Evolutionary conservation across 2,797 vertebrate species (phyloP).

Genomic region (Bradypodion pumilum): DNA sequence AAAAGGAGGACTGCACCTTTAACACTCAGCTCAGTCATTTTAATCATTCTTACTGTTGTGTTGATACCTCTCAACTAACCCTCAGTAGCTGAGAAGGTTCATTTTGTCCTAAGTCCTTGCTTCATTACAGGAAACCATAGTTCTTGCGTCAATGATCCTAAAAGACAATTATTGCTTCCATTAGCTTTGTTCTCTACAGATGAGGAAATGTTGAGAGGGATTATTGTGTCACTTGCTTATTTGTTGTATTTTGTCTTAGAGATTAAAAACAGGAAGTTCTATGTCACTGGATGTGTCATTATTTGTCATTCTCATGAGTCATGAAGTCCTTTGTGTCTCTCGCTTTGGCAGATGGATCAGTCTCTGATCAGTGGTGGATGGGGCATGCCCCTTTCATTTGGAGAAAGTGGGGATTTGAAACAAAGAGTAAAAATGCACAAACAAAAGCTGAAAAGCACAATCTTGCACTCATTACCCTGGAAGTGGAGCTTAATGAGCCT

Average conservation of each 20-base stretch:
- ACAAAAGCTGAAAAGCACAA: neutral
- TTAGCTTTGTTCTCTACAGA: conserved; percentile 43
- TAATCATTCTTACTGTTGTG: conserved; percentile 65
- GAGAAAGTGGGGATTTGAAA: conserved; percentile 16
- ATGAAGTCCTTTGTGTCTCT: conserved; percentile 81
- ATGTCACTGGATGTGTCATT: conserved; percentile 45
- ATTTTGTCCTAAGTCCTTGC: conserved; percentile 43
- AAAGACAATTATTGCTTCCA: neutral
- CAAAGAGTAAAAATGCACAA: conserved; percentile 1
- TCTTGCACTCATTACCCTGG: neutral
- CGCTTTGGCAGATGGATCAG: conserved; percentile 73
- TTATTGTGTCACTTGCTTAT: conserved; percentile 53
- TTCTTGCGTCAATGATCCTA: neutral
- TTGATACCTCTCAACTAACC: conserved; percentile 70
- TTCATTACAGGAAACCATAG: conserved; percentile 38
- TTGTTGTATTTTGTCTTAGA: conserved; percentile 56
- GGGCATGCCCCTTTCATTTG: no score
- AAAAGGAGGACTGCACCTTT: conserved; percentile 73
- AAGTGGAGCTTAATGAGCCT: neutral
- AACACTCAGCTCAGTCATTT: conserved; percentile 64
- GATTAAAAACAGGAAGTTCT: conserved; percentile 62
- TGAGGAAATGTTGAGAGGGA: conserved; percentile 59
- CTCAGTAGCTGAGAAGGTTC: conserved; percentile 57
- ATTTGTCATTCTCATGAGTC: conserved; percentile 68
- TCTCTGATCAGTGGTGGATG: conserved; percentile 57